Percentiles rank a stretch among this genome's conserved stretches.
Conservation (phyloP, 2,797 vertebrate genomes). For the Cynodonichthys magdalenae region DNA sequence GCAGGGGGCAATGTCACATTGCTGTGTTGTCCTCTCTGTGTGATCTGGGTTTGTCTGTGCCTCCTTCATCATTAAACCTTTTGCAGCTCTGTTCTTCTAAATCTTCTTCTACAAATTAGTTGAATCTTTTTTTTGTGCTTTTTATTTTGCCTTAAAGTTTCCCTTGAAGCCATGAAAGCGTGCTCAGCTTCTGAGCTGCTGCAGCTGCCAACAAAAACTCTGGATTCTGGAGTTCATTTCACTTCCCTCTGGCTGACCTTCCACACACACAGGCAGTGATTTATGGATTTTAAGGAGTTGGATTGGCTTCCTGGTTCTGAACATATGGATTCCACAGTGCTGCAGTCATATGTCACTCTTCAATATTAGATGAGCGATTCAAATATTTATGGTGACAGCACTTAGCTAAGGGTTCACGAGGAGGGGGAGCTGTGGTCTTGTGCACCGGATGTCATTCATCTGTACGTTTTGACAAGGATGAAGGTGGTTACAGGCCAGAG, state of each 20-base stretch:
- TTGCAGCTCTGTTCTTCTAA: neutral
- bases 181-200: neutral
- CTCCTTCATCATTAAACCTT: neutral
- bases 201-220: constrained; percentile 27
- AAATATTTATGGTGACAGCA: constrained; percentile 79
- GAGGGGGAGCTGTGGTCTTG: constrained; percentile 24
- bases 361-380: constrained; percentile 71
- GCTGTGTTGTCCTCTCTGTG: constrained; percentile 38
- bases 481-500: constrained; percentile 60
- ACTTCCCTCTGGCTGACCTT: constrained; percentile 60
- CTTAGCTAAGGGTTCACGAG: constrained; percentile 62
- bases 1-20: constrained; percentile 66
- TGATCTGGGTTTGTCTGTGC: constrained; percentile 19
- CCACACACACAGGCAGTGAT: neutral
- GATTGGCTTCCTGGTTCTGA: constrained; percentile 1
- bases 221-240: constrained; percentile 9
- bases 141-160: neutral
- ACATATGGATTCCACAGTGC: constrained; percentile 28
- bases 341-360: constrained; percentile 59
- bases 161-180: neutral
- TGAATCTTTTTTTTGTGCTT: neutral
- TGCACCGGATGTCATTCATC: constrained; percentile 47
- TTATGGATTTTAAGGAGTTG: constrained; percentile 10
- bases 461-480: constrained; percentile 37
- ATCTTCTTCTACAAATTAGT: neutral